These are phyloP conservation scores for Melanotaenia pygmaea DNA, from an alignment of 2,797 vertebrate genomes.

Conservation along the genomic window DNA sequence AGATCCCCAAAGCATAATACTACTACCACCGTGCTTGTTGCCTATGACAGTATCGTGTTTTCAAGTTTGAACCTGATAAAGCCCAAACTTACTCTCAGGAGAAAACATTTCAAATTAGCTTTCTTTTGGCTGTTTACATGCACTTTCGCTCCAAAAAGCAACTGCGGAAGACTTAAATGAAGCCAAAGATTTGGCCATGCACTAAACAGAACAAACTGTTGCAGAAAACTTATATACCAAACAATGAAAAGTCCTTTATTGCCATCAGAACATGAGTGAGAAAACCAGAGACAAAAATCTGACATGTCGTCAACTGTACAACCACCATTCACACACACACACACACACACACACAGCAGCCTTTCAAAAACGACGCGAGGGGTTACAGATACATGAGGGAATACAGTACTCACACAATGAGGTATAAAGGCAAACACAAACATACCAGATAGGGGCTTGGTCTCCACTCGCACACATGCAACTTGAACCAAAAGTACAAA, in stretches of 20 bases:
- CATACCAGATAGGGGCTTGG: constrained; percentile 57
- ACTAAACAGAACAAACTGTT: constrained; percentile 41
- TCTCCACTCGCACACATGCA: constrained; percentile 71
- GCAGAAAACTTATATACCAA: constrained; percentile 72
- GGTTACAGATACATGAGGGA: constrained; percentile 67
- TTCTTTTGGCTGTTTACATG: not conserved
- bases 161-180: not conserved
- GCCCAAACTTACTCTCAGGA: too few relatives aligned
- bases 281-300: constrained; percentile 79
- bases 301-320: constrained; percentile 79
- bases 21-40: not conserved
- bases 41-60: too few relatives aligned
- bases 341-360: constrained; percentile 29
- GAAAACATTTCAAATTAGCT: not conserved
- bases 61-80: too few relatives aligned
- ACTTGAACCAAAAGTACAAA: constrained; percentile 73
- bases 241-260: constrained; percentile 86
- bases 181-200: not conserved
- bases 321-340: constrained; percentile 57
- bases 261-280: constrained; percentile 84
- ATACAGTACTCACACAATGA: constrained; percentile 80
- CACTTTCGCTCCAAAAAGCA: too few relatives aligned
- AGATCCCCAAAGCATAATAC: not conserved
- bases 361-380: constrained; percentile 64
- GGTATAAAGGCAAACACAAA: constrained; percentile 77